Evolutionary conservation across 2,113 vertebrate species (phyloP), one percentile per base, ranked within the genome.

Genomic region (Oncorhynchus tshawytscha): DNA sequence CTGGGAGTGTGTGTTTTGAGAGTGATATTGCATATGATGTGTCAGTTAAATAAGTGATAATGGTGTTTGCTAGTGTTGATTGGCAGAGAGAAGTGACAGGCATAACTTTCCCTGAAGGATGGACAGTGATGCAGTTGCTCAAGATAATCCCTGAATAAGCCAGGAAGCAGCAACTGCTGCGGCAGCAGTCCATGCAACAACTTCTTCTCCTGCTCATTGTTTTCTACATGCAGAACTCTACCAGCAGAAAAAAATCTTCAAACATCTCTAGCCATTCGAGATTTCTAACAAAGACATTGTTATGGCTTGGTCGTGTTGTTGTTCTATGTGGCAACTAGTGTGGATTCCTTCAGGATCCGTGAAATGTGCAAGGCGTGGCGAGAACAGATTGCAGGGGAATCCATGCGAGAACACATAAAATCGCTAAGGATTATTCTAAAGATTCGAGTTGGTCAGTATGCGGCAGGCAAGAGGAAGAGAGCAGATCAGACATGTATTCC

Each of bases 61-160:
- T 65, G 49, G 48, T 86, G 82, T 91, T 89, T 88, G 85, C 79
- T 76, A 85, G 72, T 81, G 78, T 87, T 86, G 85, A 90, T 84
- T 87, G 83, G 78, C 60, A 81, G 51, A 11, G 24, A 48, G 69
- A 68, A 64, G 75, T 66, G 79, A 71, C 71, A 77, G 73, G 81
- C 70, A 75, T 78, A 77, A 74, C 80, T 79, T 81, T 34, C 78
- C 76, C 74, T 84, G 81, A 88, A 82, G 80, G 8, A 11, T 45
- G 39, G 83, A 88, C 84, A 88, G 74, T 78, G 73, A 85, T 74
- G 81, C 83, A 82, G 77, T 83, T 76, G 81, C 83, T 82, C 73
- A 79, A 85, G 87, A 88, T 90, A 90, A 92, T 76, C 83, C 51
- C 84, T 67, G 76, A 81, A 79, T 82, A 85, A 90, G 81, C 78